phyloP scores from a whole-genome alignment of 1,140 invertebrate genomes.

The Penaeus indicus region DNA sequence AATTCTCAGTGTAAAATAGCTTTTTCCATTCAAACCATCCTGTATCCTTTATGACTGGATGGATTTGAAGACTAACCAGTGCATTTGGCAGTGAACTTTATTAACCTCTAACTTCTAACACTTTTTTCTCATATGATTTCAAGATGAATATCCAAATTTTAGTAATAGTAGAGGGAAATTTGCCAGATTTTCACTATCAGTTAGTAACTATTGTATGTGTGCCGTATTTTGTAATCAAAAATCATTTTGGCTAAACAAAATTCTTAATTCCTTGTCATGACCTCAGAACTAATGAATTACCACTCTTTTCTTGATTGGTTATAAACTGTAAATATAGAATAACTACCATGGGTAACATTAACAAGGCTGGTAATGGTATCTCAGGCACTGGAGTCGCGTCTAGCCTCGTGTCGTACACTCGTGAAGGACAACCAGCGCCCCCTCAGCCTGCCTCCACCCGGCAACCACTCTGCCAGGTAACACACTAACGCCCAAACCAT shows the following conservation, averaged over 20 bases:
- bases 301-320: background rate
- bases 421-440: constrained; percentile 66
- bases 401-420: constrained; percentile 65
- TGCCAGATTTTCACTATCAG: too few species aligned
- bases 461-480: constrained; percentile 66
- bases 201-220: too few species aligned
- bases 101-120: constrained; percentile 44
- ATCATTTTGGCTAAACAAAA: too few species aligned
- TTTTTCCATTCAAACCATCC: too few species aligned
- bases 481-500: constrained; percentile 55
- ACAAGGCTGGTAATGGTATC: constrained; percentile 39
- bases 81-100: constrained; percentile 29
- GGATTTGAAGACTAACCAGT: constrained; percentile 26
- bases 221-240: too few species aligned
- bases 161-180: background rate
- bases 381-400: constrained; percentile 65
- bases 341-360: constrained; percentile 38
- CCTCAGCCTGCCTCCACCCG: constrained; percentile 63
- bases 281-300: constrained; percentile 18
- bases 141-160: background rate
- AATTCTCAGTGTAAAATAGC: too few species aligned
- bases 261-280: background rate
- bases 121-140: background rate
- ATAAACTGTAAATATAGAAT: constrained; percentile 37
- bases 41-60: background rate